Evolutionary conservation across 2,113 vertebrate species (phyloP), one percentile per base, ranked within the genome.

Genomic region (Gavia stellata): DNA sequence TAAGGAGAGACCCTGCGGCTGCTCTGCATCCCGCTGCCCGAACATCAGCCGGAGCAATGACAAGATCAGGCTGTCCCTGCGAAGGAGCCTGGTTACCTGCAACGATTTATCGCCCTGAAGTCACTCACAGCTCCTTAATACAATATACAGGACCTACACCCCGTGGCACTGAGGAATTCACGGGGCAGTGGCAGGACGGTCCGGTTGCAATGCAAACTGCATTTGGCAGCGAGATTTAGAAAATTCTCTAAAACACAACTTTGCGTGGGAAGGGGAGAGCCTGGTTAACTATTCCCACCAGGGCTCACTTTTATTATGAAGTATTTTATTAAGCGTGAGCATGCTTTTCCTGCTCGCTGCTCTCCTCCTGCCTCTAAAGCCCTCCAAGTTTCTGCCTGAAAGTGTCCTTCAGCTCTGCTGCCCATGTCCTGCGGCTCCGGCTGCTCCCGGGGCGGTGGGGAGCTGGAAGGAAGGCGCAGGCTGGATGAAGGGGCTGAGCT

Each of bases 361-460:
- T 91, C 18, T 70, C 26, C 25, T 77, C 67, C 44, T 55, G 81
- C 31, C 50, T 44, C 38, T 56, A 50, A 53, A 66, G 5, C 23
- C 17, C 23, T 71, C n/a, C 23, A 17, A 23, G 15, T 23, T 67
- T 79, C 73, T 88, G 58, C 83, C 34, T 0, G 2, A 67, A 1
- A 67, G 42, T 3, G 7, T 47, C 34, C 71, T 81, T 65, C 75
- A 71, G 59, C 52, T 70, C 56, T 36, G 25, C 67, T 50, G 42
- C 40, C 36, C 1, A 1, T 1, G 4, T 42, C 45, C 75, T 12
- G 26, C 8, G 12, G 38, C 53, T 72, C 47, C 4, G 3, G 36
- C 45, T 8, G 26, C 29, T 53, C 59, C 52, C 6, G 7, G 25
- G 18, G 14, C 6, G 26, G 29, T 7, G 8, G 12, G 18, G n/a